Conservation (phyloP, 1,140 invertebrate genomes). For the Coptotermes formosanus region DNA sequence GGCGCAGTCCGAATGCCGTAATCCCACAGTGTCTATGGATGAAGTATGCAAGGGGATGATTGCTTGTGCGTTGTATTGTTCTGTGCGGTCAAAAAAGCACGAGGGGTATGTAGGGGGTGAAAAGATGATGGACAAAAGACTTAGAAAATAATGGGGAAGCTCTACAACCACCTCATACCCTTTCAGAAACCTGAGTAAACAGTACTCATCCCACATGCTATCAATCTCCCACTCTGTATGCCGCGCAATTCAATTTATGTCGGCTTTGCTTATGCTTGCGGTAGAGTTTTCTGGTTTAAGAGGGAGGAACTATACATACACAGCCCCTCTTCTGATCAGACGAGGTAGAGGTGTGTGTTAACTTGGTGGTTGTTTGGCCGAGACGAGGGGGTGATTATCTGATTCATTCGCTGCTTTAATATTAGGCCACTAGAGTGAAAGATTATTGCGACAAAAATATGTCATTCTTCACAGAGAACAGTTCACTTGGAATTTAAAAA, state of each 20-base stretch:
- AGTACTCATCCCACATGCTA: background rate
- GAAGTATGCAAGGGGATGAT: slow-evolving; percentile 10
- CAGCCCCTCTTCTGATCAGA: background rate
- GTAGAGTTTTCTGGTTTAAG: background rate
- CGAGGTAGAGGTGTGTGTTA: background rate
- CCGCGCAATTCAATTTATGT: slow-evolving; percentile 2
- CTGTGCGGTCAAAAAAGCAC: slow-evolving; percentile 10
- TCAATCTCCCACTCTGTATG: background rate
- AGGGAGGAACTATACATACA: background rate
- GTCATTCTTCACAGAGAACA: background rate
- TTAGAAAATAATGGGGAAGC: slow-evolving; percentile 13
- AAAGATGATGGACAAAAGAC: slow-evolving; percentile 18
- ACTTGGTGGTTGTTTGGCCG: background rate
- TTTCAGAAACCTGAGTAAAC: slow-evolving; percentile 17
- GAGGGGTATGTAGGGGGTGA: background rate
- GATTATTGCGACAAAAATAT: background rate
- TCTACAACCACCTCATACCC: background rate
- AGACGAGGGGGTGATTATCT: background rate
- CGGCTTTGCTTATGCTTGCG: slow-evolving; percentile 5
- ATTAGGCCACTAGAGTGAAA: background rate
- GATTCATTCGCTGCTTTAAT: background rate
- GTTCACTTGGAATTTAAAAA: too few relatives aligned
- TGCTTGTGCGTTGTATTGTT: background rate
- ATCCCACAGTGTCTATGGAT: slow-evolving; percentile 1
- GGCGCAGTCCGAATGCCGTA: background rate